phyloP scores from a whole-genome alignment of 2,888 invertebrate genomes.

The Oasisia sp. region DNA sequence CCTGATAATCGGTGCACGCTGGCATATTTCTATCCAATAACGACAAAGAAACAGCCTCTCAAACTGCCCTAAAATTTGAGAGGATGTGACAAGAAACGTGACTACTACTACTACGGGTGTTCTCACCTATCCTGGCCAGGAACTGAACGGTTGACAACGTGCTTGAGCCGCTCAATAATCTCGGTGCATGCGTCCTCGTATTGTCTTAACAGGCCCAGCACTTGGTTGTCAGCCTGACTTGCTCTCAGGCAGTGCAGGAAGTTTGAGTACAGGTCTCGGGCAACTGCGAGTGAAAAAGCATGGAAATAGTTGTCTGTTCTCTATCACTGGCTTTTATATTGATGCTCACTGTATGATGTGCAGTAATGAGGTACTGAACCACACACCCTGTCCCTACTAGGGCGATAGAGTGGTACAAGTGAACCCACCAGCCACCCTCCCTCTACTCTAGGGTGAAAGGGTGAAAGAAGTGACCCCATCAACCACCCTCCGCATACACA shows the following conservation, averaged over 20 bases:
- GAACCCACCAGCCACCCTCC: too few species aligned
- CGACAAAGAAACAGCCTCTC: not conserved
- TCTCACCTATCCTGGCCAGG: conserved; percentile 52
- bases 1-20: too few species aligned
- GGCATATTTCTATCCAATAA: too few species aligned
- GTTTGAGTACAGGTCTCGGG: not conserved
- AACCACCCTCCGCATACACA: too few species aligned
- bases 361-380: too few species aligned
- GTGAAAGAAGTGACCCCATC: too few species aligned
- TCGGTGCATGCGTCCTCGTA: conserved; percentile 76
- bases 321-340: not conserved
- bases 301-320: not conserved
- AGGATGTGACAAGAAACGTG: not conserved
- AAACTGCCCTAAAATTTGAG: not conserved
- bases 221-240: conserved; percentile 58
- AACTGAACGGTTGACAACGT: conserved; percentile 63
- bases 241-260: not conserved
- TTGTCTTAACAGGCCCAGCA: conserved; percentile 74
- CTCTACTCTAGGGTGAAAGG: too few species aligned
- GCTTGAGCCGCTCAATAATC: conserved; percentile 70
- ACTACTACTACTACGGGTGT: not conserved
- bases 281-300: not conserved
- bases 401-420: too few species aligned
- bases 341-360: not conserved
- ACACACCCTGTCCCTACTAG: too few species aligned